These are phyloP conservation scores for Apolygus lucorum DNA, from an alignment of 1,140 invertebrate genomes.

Conservation along the genomic window DNA sequence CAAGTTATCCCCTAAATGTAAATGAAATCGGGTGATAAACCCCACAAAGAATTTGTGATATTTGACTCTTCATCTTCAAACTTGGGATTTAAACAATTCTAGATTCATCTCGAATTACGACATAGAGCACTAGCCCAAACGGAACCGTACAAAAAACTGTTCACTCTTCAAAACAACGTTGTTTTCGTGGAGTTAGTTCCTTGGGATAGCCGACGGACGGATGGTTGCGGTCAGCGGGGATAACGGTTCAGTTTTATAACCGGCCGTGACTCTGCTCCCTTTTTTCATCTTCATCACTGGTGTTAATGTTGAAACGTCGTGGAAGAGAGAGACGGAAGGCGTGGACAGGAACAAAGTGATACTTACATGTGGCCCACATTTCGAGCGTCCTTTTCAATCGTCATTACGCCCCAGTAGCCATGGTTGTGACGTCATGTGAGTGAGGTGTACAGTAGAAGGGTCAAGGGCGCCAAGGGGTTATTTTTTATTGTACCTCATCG, in stretches of 20 bases:
- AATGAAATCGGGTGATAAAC: too few relatives aligned
- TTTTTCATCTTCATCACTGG: constrained; percentile 10
- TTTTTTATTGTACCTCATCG: not conserved
- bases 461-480: not conserved
- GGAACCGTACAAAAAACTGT: too few relatives aligned
- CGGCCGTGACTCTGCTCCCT: constrained; percentile 14
- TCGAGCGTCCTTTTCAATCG: too few relatives aligned
- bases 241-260: constrained; percentile 16
- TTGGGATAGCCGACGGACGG: not conserved
- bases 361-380: not conserved
- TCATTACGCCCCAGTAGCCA: not conserved
- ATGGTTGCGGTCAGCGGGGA: constrained; percentile 12
- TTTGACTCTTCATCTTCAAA: too few relatives aligned
- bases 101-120: too few relatives aligned
- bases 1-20: too few relatives aligned
- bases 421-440: not conserved
- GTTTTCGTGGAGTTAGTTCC: not conserved
- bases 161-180: not conserved
- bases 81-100: too few relatives aligned
- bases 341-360: not conserved
- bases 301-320: constrained; percentile 3
- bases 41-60: too few relatives aligned
- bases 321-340: not conserved
- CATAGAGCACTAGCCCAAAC: too few relatives aligned
- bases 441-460: not conserved